Evolutionary conservation across 2,113 vertebrate genomes (phyloP).

Genomic region (Channa argus): DNA sequence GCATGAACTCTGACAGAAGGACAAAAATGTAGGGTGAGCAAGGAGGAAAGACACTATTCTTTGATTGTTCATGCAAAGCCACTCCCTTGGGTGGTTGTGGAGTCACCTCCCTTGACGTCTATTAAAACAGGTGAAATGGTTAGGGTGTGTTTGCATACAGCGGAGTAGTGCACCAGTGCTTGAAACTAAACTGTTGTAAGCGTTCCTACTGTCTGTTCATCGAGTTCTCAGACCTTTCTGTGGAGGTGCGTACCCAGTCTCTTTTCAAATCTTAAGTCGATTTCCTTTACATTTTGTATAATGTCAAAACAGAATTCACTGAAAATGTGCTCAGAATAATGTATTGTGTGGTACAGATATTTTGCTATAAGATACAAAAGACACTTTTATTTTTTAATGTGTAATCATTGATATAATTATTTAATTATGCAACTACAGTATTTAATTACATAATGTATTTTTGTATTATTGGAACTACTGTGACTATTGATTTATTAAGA

Average conservation of each 20-base stretch:
- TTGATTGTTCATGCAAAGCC: slow-evolving; percentile 76
- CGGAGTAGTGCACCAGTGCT: slow-evolving; percentile 32
- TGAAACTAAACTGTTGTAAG: slow-evolving; percentile 8
- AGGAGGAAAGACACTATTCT: slow-evolving; percentile 26
- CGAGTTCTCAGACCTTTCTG: slow-evolving; percentile 9
- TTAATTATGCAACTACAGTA: not conserved
- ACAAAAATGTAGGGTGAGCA: slow-evolving; percentile 19
- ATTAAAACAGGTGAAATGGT: slow-evolving; percentile 61
- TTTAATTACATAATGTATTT: not conserved
- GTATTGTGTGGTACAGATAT: not conserved
- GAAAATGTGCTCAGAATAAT: not conserved
- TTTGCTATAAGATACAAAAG: too few relatives aligned
- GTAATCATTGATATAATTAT: not conserved
- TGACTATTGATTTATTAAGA: too few relatives aligned
- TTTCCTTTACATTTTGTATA: not conserved
- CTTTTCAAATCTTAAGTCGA: not conserved
- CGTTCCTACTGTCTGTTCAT: not conserved
- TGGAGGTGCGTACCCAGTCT: slow-evolving; percentile 60
- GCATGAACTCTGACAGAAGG: not conserved
- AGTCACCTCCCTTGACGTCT: slow-evolving; percentile 82
- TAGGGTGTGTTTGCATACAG: slow-evolving; percentile 52
- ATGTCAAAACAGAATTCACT: not conserved
- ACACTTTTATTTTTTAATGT: too few relatives aligned
- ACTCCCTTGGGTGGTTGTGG: slow-evolving; percentile 88
- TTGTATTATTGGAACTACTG: not conserved